Evolutionary conservation across 2,888 invertebrate species (phyloP), one percentile per base, ranked within the genome.

Genomic region (Clistopyga incitator): DNA sequence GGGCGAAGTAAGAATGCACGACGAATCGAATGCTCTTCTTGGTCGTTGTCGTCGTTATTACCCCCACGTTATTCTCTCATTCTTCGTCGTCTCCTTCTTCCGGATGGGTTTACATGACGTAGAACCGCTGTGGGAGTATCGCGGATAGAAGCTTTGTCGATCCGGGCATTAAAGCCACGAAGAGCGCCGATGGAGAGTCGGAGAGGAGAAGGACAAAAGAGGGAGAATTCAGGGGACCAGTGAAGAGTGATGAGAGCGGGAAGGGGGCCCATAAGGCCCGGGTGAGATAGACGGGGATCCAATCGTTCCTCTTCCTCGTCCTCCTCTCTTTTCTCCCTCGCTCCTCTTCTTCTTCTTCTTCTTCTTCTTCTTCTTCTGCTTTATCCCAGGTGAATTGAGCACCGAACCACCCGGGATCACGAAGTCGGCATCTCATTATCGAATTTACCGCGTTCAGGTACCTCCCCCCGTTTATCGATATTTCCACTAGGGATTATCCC

Each of bases 1-100:
- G 88, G 87, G 3, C 88, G 8, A n/a, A 86, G 79, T 88, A 89
- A 64, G 90, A 92, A 92, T 92, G 92, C 91, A 89, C 89, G 89
- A 91, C 90, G 90, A 91, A 91, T 92, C 89, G 88, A 89, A 86
- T 88, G 87, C 34, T 29, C 34, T 15, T 29, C n/a, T n/a, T 2
- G 59, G n/a, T 34, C 25, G 56, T 77, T 83, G 83, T 84, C 85
- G 81, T 78, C 38, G 54, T 65, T 52, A n/a, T 47, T 71, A n/a
- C 52, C 72, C 72, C 13, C 59, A 56, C 68, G 81, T 56, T 75
- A 54, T 50, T 81, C 77, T 67, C 77, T 67, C 78, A 83, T 68
- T 72, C 77, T 80, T 84, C 68, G 65, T 34, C 47, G 45, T 38
- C 64, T 78, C 54, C 67, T 54, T 80, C 80, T 81, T 72, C 71